phyloP scores from a whole-genome alignment of 2,113 vertebrate genomes.

The Dicentrarchus labrax region DNA sequence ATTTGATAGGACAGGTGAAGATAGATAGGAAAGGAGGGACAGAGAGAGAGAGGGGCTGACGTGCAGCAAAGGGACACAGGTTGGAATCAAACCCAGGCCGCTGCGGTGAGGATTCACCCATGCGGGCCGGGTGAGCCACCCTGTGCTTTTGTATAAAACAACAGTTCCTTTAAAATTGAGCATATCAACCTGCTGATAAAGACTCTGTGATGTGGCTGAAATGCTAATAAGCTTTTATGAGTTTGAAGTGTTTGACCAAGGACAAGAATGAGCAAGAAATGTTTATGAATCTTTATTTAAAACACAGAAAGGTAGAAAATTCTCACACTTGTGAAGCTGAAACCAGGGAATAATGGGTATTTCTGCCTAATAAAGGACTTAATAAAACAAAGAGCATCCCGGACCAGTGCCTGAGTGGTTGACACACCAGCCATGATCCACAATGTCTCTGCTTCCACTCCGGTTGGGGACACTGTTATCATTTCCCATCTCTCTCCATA shows the following conservation, averaged over 20 bases:
- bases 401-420: background rate
- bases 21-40: no score
- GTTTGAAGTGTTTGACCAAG: background rate
- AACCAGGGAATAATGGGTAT: background rate
- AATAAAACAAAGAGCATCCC: background rate
- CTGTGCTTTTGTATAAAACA: no score
- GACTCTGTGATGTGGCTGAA: background rate
- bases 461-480: background rate
- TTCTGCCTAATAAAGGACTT: background rate
- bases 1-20: no score
- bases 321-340: background rate
- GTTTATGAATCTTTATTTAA: background rate
- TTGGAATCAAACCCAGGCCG: no score
- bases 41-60: no score
- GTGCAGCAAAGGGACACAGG: no score
- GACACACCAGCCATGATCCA: background rate
- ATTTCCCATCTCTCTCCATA: background rate
- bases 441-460: background rate
- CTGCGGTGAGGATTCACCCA: no score
- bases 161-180: background rate
- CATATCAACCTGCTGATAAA: background rate
- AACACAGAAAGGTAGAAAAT: background rate
- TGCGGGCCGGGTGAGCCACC: no score
- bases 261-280: background rate
- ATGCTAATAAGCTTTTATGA: background rate